Conservation (phyloP, 1,140 invertebrate genomes). For the Cyclina sinensis region DNA sequence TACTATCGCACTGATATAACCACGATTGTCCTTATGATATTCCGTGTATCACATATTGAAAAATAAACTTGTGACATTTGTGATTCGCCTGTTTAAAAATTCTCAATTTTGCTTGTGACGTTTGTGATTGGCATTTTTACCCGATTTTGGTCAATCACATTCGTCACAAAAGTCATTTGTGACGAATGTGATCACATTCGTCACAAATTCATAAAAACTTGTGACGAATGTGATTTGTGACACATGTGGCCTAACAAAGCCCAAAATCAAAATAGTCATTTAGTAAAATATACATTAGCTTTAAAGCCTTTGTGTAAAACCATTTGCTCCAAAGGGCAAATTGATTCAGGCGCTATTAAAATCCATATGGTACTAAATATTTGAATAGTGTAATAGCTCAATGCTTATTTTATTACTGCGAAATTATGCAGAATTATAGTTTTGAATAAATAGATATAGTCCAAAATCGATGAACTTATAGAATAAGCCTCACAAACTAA, state of each 20-base stretch:
- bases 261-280: conserved; percentile 33
- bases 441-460: conserved; percentile 55
- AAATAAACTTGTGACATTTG: too few relatives aligned
- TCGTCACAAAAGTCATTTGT: too few relatives aligned
- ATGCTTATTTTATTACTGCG: conserved; percentile 48
- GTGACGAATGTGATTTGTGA: too few relatives aligned
- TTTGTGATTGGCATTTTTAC: too few relatives aligned
- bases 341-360: conserved; percentile 49
- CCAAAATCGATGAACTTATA: conserved; percentile 31
- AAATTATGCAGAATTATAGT: conserved; percentile 64
- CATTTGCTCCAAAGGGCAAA: conserved; percentile 42
- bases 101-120: too few relatives aligned
- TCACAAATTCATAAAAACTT: too few relatives aligned
- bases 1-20: too few relatives aligned
- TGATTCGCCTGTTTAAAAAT: too few relatives aligned
- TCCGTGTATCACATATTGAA: too few relatives aligned
- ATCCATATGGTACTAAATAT: conserved; percentile 21
- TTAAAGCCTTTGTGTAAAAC: conserved; percentile 31
- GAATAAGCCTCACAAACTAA: conserved; percentile 64
- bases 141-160: too few relatives aligned
- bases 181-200: too few relatives aligned
- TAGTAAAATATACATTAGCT: conserved; percentile 35
- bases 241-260: conserved; percentile 23
- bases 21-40: too few relatives aligned
- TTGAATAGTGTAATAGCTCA: conserved; percentile 49